phyloP scores from a whole-genome alignment of 2,113 vertebrate species.

The Pogona vitticeps region DNA sequence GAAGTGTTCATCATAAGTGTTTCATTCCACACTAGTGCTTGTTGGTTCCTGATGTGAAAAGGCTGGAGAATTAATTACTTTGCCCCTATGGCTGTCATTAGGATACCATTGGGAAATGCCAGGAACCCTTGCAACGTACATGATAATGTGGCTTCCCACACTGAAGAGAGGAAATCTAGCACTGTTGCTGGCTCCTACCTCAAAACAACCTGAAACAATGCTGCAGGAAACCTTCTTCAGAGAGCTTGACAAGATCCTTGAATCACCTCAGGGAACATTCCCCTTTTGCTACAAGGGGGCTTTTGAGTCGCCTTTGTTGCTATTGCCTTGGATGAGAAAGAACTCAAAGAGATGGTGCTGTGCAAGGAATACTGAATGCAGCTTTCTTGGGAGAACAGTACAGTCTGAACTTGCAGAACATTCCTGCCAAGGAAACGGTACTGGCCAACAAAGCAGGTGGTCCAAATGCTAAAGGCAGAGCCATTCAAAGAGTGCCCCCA shows the following conservation, averaged over 20 bases:
- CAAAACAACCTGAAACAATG: conserved; percentile 74
- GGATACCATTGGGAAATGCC: conserved; percentile 38
- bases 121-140: conserved; percentile 57
- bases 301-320: conserved; percentile 55
- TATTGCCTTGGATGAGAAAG: conserved; percentile 51
- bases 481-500: conserved; percentile 47
- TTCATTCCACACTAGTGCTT: conserved; percentile 35
- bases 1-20: conserved; percentile 62
- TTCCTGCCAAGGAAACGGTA: conserved; percentile 67
- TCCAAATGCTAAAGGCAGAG: conserved; percentile 63
- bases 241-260: conserved; percentile 64
- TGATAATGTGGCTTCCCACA: conserved; percentile 63
- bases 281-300: conserved; percentile 51
- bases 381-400: conserved; percentile 68
- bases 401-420: conserved; percentile 68
- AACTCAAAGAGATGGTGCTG: conserved; percentile 47
- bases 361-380: conserved; percentile 56
- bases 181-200: conserved; percentile 57
- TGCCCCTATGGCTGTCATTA: conserved; percentile 55
- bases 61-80: conserved; percentile 46
- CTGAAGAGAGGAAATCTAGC: conserved; percentile 58
- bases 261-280: conserved; percentile 70
- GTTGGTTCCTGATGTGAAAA: conserved; percentile 52
- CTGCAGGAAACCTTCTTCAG: conserved; percentile 67
- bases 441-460: conserved; percentile 77